These are phyloP conservation scores for Oegoconia quadripuncta DNA, from an alignment of 2,888 invertebrate species.

Conservation along the genomic window DNA sequence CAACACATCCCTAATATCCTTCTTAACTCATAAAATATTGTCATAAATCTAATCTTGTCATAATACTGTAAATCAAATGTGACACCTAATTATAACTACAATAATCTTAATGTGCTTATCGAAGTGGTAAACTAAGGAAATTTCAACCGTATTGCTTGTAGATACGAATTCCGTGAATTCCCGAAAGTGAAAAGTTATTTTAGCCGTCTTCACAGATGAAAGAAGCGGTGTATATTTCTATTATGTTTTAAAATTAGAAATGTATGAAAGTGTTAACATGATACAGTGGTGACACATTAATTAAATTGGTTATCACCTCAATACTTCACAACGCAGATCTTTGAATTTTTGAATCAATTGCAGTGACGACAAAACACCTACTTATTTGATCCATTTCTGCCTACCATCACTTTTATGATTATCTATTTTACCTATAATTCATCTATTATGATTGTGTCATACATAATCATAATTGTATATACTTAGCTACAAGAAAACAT, in stretches of 20 bases:
- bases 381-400: too few species aligned
- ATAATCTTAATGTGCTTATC: neutral
- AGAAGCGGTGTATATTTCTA: constrained; percentile 5
- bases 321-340: too few species aligned
- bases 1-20: neutral
- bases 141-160: neutral
- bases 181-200: neutral
- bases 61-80: constrained; percentile 5
- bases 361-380: too few species aligned
- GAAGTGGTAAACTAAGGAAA: neutral
- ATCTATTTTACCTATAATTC: too few species aligned
- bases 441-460: too few species aligned
- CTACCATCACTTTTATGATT: too few species aligned
- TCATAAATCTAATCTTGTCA: constrained; percentile 2
- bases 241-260: constrained; percentile 13
- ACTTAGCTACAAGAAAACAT: too few species aligned
- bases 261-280: too few species aligned
- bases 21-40: neutral
- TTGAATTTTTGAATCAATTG: too few species aligned
- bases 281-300: too few species aligned
- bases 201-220: constrained; percentile 6
- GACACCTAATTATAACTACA: neutral
- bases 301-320: too few species aligned
- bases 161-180: neutral
- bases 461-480: too few species aligned